Percentiles rank a stretch among this genome's conserved stretches.
Evolutionary conservation across 2,113 vertebrate species (phyloP).

Genomic region (Anthoscopus minutus): DNA sequence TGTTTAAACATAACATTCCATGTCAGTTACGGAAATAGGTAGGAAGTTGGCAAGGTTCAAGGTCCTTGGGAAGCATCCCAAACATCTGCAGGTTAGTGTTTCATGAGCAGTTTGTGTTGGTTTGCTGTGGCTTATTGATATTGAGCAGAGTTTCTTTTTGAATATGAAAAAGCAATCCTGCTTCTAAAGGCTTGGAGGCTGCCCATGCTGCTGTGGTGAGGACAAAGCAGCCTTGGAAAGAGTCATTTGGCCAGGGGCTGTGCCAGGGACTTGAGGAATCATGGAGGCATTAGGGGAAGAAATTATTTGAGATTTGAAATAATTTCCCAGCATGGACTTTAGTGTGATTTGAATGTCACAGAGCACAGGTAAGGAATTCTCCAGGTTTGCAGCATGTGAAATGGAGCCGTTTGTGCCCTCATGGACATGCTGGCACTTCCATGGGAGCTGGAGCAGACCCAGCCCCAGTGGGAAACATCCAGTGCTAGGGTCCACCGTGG

Average conservation of each 20-base stretch:
- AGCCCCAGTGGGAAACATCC: fast-evolving
- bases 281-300: neutral
- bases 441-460: fast-evolving
- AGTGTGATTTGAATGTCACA: neutral
- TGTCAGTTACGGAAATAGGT: neutral
- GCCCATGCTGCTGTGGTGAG: neutral
- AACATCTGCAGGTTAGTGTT: neutral
- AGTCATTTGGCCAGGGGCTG: neutral
- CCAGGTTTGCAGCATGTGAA: neutral
- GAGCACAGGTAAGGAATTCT: neutral
- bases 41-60: neutral
- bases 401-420: neutral
- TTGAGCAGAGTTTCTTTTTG: neutral
- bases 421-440: neutral
- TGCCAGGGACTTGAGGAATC: neutral
- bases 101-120: neutral
- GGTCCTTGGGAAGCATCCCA: neutral
- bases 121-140: neutral
- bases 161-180: neutral
- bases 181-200: neutral
- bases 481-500: neutral
- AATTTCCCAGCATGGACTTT: neutral
- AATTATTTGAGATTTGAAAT: neutral
- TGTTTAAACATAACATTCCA: neutral
- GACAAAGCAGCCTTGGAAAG: neutral